These are phyloP conservation scores for Chirona hameri DNA, from an alignment of 2,888 invertebrate species.

Conservation along the genomic window DNA sequence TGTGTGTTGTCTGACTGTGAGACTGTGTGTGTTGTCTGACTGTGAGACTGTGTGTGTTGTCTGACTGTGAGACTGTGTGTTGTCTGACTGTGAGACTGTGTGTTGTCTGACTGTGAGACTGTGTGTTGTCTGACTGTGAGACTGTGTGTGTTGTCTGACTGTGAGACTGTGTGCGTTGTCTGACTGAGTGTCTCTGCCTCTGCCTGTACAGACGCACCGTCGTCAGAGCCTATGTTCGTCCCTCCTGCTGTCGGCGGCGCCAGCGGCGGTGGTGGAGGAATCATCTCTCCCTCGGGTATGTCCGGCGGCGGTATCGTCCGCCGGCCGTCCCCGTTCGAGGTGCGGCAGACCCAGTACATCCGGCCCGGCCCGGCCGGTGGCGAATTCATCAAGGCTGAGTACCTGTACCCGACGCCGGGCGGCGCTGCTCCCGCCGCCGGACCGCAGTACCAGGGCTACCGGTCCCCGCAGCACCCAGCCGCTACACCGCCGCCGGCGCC, in stretches of 20 bases:
- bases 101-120: too few relatives aligned
- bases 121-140: too few relatives aligned
- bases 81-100: too few relatives aligned
- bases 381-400: conserved; percentile 25
- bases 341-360: conserved; percentile 23
- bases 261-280: not conserved
- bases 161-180: too few relatives aligned
- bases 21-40: too few relatives aligned
- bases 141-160: too few relatives aligned
- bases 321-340: not conserved
- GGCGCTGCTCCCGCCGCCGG: not conserved
- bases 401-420: conserved; percentile 2
- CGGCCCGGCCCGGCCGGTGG: not conserved
- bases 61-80: too few relatives aligned
- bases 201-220: not conserved
- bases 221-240: not conserved
- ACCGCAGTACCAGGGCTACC: not conserved
- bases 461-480: conserved; percentile 10
- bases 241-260: not conserved
- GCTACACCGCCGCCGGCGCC: conserved; percentile 13
- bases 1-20: too few relatives aligned
- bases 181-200: too few relatives aligned
- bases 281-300: not conserved
- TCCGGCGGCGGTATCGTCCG: conserved; percentile 12
- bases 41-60: too few relatives aligned